These are phyloP conservation scores for Sebastes melanostomus DNA, from an alignment of 2,797 vertebrate genomes.

Conservation along the genomic window DNA sequence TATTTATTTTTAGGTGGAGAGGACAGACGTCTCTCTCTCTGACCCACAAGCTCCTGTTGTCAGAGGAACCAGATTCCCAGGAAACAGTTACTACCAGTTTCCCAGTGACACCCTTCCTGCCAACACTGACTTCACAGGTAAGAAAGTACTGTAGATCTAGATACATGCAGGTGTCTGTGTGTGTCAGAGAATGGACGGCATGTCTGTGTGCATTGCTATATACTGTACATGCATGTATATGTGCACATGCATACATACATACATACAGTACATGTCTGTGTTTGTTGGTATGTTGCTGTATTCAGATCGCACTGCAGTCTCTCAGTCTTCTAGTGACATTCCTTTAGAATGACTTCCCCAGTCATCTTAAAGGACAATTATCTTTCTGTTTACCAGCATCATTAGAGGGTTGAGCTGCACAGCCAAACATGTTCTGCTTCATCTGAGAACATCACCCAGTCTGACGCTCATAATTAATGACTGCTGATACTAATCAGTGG, in stretches of 20 bases:
- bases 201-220: neutral
- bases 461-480: constrained; percentile 83
- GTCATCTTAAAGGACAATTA: constrained; percentile 87
- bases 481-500: constrained; percentile 80
- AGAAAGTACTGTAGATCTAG: neutral
- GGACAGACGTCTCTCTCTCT: constrained; percentile 86
- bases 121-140: constrained; percentile 92
- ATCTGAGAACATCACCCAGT: constrained; percentile 83
- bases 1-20: constrained; percentile 80
- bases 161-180: neutral
- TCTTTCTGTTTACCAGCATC: constrained; percentile 86
- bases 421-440: constrained; percentile 87
- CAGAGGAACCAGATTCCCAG: constrained; percentile 87
- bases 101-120: constrained; percentile 82
- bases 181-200: neutral
- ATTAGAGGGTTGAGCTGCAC: constrained; percentile 84
- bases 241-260: neutral
- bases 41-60: constrained; percentile 72
- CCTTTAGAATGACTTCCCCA: constrained; percentile 79
- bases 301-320: constrained; percentile 36
- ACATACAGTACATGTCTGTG: neutral
- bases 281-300: constrained; percentile 3
- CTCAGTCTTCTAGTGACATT: constrained; percentile 57
- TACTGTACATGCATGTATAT: neutral
- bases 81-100: constrained; percentile 88